Conservation (phyloP, 2,888 invertebrate genomes). For the Pachliopta kotzebuea region DNA sequence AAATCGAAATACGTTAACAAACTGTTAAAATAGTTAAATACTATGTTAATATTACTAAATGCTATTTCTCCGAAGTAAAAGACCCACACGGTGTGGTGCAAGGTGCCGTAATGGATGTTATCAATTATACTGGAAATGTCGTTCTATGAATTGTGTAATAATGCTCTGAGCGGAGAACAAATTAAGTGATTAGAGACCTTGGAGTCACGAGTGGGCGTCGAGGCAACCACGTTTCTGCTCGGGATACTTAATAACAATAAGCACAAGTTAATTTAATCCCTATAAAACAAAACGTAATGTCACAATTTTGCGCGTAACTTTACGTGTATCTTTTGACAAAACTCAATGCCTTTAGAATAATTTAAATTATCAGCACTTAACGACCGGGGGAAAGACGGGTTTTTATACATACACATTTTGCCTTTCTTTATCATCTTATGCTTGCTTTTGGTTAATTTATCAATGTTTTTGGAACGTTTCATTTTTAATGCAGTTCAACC, state of each 20-base stretch:
- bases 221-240: conserved; percentile 51
- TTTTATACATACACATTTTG: conserved; percentile 52
- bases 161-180: conserved; percentile 38
- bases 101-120: conserved; percentile 26
- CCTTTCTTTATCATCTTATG: conserved; percentile 68
- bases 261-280: conserved; percentile 22
- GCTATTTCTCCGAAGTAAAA: conserved; percentile 11
- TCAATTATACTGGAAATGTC: conserved; percentile 30
- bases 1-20: not conserved
- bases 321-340: conserved; percentile 1
- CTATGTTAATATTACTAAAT: conserved; percentile 8
- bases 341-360: conserved; percentile 12
- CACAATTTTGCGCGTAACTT: conserved; percentile 26
- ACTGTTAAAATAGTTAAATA: conserved; percentile 1
- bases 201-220: conserved; percentile 51
- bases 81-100: conserved; percentile 18
- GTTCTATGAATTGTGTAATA: conserved; percentile 28
- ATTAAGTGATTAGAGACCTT: conserved; percentile 57
- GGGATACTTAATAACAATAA: conserved; percentile 31
- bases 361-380: conserved; percentile 23
- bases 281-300: conserved; percentile 1
- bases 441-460: conserved; percentile 68
- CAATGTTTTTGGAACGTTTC: conserved; percentile 62
- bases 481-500: conserved; percentile 44
- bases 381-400: conserved; percentile 21